Evolutionary conservation across 2,113 vertebrate genomes (phyloP).

Genomic region (Corythornis vintsioides): DNA sequence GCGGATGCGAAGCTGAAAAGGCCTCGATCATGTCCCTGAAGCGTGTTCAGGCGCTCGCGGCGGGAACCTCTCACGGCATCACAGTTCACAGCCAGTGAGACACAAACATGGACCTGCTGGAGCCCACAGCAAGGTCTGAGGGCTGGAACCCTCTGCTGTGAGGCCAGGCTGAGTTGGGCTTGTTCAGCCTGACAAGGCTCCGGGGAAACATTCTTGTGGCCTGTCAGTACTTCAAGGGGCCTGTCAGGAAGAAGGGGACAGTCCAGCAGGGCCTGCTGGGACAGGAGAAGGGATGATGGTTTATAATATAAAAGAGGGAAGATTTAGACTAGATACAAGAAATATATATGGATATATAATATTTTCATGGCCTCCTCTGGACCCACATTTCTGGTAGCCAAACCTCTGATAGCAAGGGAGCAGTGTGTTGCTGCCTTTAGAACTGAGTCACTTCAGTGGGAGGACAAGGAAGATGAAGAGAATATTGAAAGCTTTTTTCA

Average conservation of each 20-base stretch:
- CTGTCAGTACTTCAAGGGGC: not conserved
- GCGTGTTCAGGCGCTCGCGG: not conserved
- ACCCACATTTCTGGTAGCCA: not conserved
- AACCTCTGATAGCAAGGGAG: not conserved
- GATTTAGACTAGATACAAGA: not conserved
- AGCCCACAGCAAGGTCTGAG: not conserved
- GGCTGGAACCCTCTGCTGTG: not conserved
- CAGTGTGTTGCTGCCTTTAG: not conserved
- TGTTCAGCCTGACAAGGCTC: not conserved
- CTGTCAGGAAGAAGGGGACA: not conserved
- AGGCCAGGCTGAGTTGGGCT: not conserved
- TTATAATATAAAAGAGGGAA: not conserved
- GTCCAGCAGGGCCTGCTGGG: not conserved
- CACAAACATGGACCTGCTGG: not conserved
- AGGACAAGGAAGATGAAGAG: slow-evolving; percentile 1
- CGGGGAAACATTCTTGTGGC: not conserved
- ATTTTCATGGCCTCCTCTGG: not conserved
- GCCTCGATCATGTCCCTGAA: not conserved
- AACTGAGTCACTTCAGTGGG: not conserved
- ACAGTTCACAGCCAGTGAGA: not conserved
- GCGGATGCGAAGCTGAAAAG: slow-evolving; percentile 5
- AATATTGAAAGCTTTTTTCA: slow-evolving; percentile 10
- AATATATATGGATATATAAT: not conserved
- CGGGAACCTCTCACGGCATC: no score
- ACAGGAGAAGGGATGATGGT: not conserved